phyloP scores from a whole-genome alignment of 2,113 vertebrate species.

The Erythrolamprus reginae region DNA sequence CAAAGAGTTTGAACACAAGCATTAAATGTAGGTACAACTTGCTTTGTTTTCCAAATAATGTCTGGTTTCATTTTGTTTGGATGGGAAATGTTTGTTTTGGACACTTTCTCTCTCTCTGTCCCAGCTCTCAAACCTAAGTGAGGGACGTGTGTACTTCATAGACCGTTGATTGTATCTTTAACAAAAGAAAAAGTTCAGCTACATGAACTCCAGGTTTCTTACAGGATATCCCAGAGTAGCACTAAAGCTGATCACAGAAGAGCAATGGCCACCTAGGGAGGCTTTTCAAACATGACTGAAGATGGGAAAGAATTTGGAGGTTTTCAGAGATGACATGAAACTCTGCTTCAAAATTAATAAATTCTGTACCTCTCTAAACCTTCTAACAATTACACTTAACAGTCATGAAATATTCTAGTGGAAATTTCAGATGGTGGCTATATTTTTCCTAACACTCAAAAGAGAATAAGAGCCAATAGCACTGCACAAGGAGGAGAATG shows the following conservation, averaged over 20 bases:
- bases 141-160: background rate
- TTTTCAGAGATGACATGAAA: background rate
- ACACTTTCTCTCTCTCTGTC: conserved; percentile 25
- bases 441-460: background rate
- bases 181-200: background rate
- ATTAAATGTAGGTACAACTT: conserved; percentile 63
- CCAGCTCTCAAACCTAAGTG: background rate
- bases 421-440: background rate
- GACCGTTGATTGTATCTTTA: background rate
- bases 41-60: conserved; percentile 51
- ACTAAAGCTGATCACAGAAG: background rate
- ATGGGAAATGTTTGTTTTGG: conserved; percentile 57
- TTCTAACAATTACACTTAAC: background rate
- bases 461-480: background rate
- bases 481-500: background rate
- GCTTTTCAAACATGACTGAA: background rate
- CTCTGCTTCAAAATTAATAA: background rate
- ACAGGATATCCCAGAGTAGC: background rate
- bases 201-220: background rate
- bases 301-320: background rate
- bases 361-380: background rate
- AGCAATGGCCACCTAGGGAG: background rate
- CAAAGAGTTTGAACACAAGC: conserved; percentile 50
- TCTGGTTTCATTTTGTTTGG: conserved; percentile 46
- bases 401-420: background rate